phyloP scores from a whole-genome alignment of 2,888 invertebrate genomes.

The Zaprionus obscuricornis region DNA sequence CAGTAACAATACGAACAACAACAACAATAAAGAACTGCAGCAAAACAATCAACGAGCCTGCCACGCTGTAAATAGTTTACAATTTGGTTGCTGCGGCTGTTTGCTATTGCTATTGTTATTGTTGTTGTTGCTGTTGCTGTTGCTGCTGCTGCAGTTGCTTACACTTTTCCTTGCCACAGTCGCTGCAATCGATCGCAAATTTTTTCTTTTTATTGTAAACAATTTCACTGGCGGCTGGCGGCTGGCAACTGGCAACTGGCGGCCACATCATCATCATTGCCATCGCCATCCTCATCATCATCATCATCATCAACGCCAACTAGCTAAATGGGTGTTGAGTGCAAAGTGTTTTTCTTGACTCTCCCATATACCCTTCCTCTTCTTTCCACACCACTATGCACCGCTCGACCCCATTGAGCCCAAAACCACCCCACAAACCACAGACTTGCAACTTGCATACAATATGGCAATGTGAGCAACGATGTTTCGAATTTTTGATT shows the following conservation, averaged over 20 bases:
- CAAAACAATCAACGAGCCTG: constrained; percentile 70
- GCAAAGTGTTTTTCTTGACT: constrained; percentile 69
- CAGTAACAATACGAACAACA: constrained; percentile 28
- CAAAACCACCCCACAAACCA: neutral
- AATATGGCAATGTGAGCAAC: constrained; percentile 41
- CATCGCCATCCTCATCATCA: constrained; percentile 31
- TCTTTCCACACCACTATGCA: neutral
- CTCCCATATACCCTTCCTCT: constrained; percentile 1
- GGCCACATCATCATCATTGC: constrained; percentile 55
- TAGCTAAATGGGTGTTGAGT: constrained; percentile 77
- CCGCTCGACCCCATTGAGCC: constrained; percentile 8
- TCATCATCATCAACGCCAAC: constrained; percentile 43
- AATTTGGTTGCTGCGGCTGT: constrained; percentile 42
- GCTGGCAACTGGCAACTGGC: constrained; percentile 64
- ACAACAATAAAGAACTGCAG: constrained; percentile 40
- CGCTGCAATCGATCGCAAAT: constrained; percentile 74
- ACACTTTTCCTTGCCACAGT: constrained; percentile 56
- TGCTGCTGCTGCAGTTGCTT: constrained; percentile 58
- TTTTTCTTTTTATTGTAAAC: constrained; percentile 62
- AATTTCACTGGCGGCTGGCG: constrained; percentile 71
- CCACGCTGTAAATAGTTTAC: constrained; percentile 73
- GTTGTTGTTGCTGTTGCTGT: constrained; percentile 20
- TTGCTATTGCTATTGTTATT: constrained; percentile 18
- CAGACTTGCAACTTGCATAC: constrained; percentile 24
- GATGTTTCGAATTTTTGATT: constrained; percentile 18